Conservation (phyloP, 2,113 vertebrate species). For the Lophotis ruficrista region DNA sequence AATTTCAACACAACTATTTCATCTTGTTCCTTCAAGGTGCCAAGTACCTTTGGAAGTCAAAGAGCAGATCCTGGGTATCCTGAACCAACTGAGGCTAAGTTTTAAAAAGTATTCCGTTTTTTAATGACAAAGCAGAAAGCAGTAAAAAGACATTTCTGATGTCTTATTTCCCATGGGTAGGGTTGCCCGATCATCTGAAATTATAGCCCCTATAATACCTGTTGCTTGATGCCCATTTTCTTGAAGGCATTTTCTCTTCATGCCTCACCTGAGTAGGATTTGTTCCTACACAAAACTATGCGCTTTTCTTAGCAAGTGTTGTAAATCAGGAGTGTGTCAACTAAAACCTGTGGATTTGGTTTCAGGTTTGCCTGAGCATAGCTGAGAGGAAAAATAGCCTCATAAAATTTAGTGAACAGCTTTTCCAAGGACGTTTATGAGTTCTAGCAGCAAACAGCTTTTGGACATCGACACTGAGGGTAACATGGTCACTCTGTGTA, state of each 20-base stretch:
- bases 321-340: background rate
- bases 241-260: background rate
- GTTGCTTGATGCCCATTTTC: background rate
- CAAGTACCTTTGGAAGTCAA: background rate
- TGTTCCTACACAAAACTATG: background rate
- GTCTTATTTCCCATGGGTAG: background rate
- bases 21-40: background rate
- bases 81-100: rapidly evolving
- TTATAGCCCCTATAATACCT: background rate
- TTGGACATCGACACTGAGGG: background rate
- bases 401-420: background rate
- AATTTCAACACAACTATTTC: background rate
- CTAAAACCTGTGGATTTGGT: background rate
- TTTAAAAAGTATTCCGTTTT: background rate
- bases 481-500: background rate
- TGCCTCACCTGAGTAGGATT: background rate
- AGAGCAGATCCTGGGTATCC: background rate
- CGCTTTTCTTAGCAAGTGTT: background rate
- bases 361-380: background rate
- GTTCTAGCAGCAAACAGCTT: background rate
- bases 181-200: background rate
- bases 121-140: background rate
- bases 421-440: background rate
- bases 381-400: background rate
- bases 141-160: background rate